Base-by-base conservation (phyloP, 2,888 invertebrate species). In the Eulithis prunata region DNA sequence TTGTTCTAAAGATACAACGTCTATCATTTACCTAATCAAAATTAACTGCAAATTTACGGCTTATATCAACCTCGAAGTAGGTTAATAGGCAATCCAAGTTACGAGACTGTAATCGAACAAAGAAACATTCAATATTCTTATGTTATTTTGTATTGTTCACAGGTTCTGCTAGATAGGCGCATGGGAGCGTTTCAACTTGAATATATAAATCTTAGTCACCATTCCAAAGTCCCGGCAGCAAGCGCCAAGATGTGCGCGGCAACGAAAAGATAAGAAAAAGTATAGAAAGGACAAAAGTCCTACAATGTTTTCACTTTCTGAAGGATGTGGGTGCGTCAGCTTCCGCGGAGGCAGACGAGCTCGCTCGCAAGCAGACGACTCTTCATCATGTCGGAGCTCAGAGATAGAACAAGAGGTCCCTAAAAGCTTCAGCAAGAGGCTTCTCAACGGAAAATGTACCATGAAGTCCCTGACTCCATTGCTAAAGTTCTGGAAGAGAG, bases 401-500 rank as follows among this genome's bases (percentile, higher is more conserved):
- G 93, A 93, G 79, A 89, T 93, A 67, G 93, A 93, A 70, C 93
- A 93, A 74, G 93, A 92, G 71, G 87, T 90, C 8, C 90, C 91
- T 5, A 91, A 89, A 74, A 88, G 87, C 54, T 68, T 89, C 41
- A 85, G 89, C 2, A 87, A 84, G 65, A 81, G 86, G 69, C 78
- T 91, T 51, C 80, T 90, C 45, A 87, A 88, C 74, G 86, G 89
- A 66, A 92, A 93, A 75, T 91, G 90, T 72, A 92, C 93, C 13
- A 89, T 94, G 77, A 93, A 93, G 69, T 91, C 94, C 45, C 81
- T 95, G 76, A 94, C 95, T 76, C 95, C 95, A 0, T 94, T 96
- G 79, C 93, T 96, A 73, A 94, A 94, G 76, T 95, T 95, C 78
- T 96, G 96, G 94, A 94, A 95, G 68, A 94, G 95, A 72, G 95